Evolutionary conservation across 2,797 vertebrate species (phyloP).

Genomic region (Vespertilio murinus): DNA sequence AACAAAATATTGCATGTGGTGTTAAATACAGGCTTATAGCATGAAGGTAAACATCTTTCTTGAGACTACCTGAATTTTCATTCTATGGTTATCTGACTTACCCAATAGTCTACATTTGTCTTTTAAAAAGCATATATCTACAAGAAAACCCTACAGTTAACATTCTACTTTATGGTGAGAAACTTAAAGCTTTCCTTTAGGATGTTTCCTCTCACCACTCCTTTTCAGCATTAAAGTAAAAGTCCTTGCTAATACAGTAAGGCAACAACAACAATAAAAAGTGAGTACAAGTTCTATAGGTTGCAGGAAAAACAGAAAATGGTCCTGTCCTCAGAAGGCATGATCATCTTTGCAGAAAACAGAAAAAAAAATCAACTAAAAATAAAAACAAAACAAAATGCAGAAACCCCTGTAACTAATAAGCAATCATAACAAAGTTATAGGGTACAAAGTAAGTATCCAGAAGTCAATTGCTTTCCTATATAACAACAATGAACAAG

Average conservation of each 20-base stretch:
- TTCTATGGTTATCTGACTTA: neutral
- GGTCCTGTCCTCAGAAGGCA: neutral
- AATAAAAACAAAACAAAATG: neutral
- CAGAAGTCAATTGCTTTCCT: neutral
- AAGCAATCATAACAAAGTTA: neutral
- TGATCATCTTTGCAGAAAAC: neutral
- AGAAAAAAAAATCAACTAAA: neutral
- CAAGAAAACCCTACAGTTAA: neutral
- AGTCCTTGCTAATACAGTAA: neutral
- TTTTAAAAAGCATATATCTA: neutral
- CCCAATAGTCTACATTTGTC: neutral
- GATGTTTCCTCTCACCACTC: neutral
- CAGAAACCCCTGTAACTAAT: neutral
- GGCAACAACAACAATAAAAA: neutral
- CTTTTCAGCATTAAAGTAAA: neutral
- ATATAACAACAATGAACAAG: neutral
- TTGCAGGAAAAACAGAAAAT: neutral
- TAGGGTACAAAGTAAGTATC: neutral
- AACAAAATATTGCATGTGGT: neutral
- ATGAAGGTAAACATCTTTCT: neutral
- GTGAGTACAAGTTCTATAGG: neutral
- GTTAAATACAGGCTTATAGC: neutral
- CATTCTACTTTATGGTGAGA: neutral
- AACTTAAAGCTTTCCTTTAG: neutral
- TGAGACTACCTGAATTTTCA: neutral